These are phyloP conservation scores for Melanchra persicariae DNA, from an alignment of 2,888 invertebrate species.

Conservation along the genomic window DNA sequence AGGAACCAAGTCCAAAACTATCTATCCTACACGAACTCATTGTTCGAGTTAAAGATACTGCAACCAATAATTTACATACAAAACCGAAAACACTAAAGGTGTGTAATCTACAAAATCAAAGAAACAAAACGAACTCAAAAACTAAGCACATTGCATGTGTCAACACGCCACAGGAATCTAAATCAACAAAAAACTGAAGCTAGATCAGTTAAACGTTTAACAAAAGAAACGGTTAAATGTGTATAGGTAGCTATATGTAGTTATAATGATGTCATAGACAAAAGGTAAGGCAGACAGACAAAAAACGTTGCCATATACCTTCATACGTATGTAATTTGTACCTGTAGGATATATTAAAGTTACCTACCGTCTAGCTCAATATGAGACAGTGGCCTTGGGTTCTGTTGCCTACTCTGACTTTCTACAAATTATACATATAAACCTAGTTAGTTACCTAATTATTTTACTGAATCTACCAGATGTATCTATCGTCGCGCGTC, in stretches of 20 bases:
- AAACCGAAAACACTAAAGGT: slow-evolving; percentile 9
- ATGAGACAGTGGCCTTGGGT: slow-evolving; percentile 57
- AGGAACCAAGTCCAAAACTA: slow-evolving; percentile 8
- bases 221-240: slow-evolving; percentile 69
- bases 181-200: slow-evolving; percentile 63
- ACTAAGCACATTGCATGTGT: slow-evolving; percentile 16
- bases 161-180: slow-evolving; percentile 41
- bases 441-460: slow-evolving; percentile 50
- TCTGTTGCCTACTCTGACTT: slow-evolving; percentile 51
- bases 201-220: slow-evolving; percentile 64
- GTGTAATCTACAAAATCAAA: slow-evolving; percentile 15
- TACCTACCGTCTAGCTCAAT: slow-evolving; percentile 46
- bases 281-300: slow-evolving; percentile 71
- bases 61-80: slow-evolving; percentile 19
- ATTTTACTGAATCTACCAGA: slow-evolving; percentile 23
- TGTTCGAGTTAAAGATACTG: slow-evolving; percentile 8
- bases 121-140: slow-evolving; percentile 30
- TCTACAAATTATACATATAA: slow-evolving; percentile 40
- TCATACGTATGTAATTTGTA: slow-evolving; percentile 46
- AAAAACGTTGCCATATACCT: slow-evolving; percentile 69
- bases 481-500: slow-evolving; percentile 2
- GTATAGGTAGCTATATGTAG: slow-evolving; percentile 55
- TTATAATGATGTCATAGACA: slow-evolving; percentile 72
- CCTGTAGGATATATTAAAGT: slow-evolving; percentile 57
- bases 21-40: slow-evolving; percentile 4